Evolutionary conservation across 2,888 invertebrate species (phyloP), one percentile per base, ranked within the genome.

Genomic region (Melieria crassipennis): DNA sequence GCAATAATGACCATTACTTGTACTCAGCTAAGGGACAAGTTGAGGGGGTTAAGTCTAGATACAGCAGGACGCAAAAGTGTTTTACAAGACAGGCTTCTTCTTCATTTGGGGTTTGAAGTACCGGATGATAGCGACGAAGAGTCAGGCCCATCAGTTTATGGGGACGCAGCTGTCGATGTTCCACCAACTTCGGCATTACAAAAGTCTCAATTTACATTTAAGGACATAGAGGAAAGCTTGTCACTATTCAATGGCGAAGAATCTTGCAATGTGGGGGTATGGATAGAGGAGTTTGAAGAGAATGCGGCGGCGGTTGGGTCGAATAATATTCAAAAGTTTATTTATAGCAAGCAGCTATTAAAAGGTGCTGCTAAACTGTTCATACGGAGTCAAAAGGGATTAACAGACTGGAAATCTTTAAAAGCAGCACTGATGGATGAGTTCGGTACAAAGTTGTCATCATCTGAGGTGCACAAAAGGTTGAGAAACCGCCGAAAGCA

Each of bases 321-420:
- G 71, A 64, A 63, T 5, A 11, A 48, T 7, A n/a, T 71, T 4
- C 70, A 73, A 57, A 56, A 56, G 56, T 69, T 43, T 9, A 67
- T 71, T 7, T 71, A 74, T 47, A 64, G 60, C 5, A 69, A 74
- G n/a, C 68, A 73, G 42, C 16, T 71, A 6, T 43, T 74, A 52
- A 50, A 16, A 16, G 73, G 71, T 5, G 69, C 73, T 5, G 73
- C 74, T 13, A 69, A 61, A 55, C 9, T 66, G 5, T 74, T 72
- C 57, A 64, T 72, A 0, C 66, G 60, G 46, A 69, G 69, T n/a
- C 63, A 62, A 52, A 63, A 6, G 9, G 69, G 69, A 30, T 60
- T 73, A 6, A 42, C 13, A 0, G 52, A 70, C 55, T 75, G 70
- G 69, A 7, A 47, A 11, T 50, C 70, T 3, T 57, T 74, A 46